Conservation (phyloP, 2,113 vertebrate genomes). For the Tragulus kanchil region DNA sequence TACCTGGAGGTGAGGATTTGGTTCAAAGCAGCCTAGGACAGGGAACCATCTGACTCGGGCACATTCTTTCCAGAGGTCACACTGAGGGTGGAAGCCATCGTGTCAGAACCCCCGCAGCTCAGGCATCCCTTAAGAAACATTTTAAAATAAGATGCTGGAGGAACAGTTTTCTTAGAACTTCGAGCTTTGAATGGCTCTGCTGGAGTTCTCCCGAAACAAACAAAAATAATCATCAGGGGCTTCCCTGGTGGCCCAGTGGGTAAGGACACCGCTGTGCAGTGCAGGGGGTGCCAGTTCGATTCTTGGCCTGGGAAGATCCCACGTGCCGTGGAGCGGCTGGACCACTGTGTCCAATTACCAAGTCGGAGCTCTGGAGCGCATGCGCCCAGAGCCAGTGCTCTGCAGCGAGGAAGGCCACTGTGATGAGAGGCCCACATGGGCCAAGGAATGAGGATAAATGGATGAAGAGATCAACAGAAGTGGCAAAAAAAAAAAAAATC, state of each 20-base stretch:
- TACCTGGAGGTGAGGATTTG: slow-evolving; percentile 85
- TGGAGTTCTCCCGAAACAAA: slow-evolving; percentile 64
- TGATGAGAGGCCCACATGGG: background rate
- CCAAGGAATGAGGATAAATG: background rate
- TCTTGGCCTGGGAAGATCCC: background rate
- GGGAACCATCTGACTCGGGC: slow-evolving; percentile 74
- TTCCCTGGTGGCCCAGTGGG: background rate
- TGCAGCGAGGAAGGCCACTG: no score
- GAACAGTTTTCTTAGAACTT: background rate
- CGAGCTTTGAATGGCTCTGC: background rate
- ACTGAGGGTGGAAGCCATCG: background rate
- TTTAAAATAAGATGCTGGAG: background rate
- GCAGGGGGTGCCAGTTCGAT: background rate
- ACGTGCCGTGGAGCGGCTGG: background rate
- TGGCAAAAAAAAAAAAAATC: slow-evolving; percentile 53
- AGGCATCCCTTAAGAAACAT: background rate
- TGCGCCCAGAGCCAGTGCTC: background rate
- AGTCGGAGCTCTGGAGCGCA: background rate
- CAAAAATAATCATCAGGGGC: slow-evolving; percentile 44
- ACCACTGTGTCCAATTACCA: background rate
- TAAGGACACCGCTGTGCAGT: background rate
- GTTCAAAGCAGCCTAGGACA: slow-evolving; percentile 75
- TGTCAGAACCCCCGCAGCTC: background rate
- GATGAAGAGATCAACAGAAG: slow-evolving; percentile 37
- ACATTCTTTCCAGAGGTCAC: slow-evolving; percentile 70